Conservation (phyloP, 2,888 invertebrate genomes). For the Epistrophe grossulariae region DNA sequence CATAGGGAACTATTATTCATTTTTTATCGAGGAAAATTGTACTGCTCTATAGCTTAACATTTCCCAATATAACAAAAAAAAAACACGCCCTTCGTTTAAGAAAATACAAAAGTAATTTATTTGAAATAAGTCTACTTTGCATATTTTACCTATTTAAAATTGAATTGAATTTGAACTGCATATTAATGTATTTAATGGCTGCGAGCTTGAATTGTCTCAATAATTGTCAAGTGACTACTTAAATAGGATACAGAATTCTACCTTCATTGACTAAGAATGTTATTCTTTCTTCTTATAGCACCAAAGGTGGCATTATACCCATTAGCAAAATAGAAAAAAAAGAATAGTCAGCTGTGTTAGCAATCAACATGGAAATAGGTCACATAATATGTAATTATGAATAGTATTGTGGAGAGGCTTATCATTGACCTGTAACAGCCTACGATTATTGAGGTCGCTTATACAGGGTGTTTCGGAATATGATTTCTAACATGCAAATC, state of each 20-base stretch:
- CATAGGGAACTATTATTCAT: too few relatives aligned
- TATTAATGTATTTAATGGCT: not conserved
- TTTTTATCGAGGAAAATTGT: too few relatives aligned
- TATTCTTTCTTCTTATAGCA: not conserved
- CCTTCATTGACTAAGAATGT: conserved; percentile 2
- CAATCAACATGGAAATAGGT: conserved; percentile 11
- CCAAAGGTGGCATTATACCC: not conserved
- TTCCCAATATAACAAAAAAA: too few relatives aligned
- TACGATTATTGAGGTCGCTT: not conserved
- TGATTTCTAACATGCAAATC: too few relatives aligned
- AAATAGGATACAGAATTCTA: not conserved
- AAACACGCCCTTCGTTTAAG: too few relatives aligned
- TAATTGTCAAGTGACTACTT: not conserved
- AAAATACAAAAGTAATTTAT: too few relatives aligned
- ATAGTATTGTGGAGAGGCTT: not conserved
- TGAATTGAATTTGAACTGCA: too few relatives aligned
- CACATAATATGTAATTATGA: conserved; percentile 22
- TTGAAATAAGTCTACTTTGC: too few relatives aligned
- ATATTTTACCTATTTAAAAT: too few relatives aligned
- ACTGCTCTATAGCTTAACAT: too few relatives aligned
- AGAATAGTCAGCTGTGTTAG: conserved; percentile 7
- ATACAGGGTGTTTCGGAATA: not conserved
- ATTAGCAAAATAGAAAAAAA: not conserved
- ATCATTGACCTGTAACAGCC: conserved; percentile 27
- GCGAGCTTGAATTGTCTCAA: not conserved